A percentile compares a stretch with the other conserved stretches of the same genome.
phyloP scores from a whole-genome alignment of 2,797 vertebrate genomes.

The Coregonus ussuriensis region DNA sequence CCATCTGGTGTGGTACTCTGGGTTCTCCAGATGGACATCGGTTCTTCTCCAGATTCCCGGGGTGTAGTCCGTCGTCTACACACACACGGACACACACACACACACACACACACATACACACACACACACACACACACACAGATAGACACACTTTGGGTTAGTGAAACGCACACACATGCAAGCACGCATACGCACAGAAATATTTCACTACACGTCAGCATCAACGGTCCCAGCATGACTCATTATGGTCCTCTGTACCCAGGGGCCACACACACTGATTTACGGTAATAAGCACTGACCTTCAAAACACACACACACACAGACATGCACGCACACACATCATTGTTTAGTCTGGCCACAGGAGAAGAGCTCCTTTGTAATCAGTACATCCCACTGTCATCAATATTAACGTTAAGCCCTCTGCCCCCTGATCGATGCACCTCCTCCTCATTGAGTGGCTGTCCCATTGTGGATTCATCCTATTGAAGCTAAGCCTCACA shows the following conservation, averaged over 20 bases:
- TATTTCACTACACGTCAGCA: too few species aligned
- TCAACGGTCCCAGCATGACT: too few species aligned
- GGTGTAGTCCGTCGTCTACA: slow-evolving; percentile 83
- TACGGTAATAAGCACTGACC: background rate
- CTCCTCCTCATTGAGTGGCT: background rate
- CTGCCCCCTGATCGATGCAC: background rate
- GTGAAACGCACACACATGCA: slow-evolving; percentile 12
- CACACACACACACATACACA: background rate
- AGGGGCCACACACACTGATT: background rate
- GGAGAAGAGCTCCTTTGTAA: background rate
- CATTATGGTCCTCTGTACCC: too few species aligned
- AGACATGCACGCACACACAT: background rate
- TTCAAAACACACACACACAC: background rate
- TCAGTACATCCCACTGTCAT: background rate
- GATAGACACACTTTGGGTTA: too few species aligned
- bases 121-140: background rate
- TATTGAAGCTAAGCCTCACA: too few species aligned
- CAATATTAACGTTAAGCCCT: background rate
- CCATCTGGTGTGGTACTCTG: slow-evolving; percentile 99
- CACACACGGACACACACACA: slow-evolving; percentile 7
- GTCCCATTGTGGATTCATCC: background rate
- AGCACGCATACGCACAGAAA: background rate
- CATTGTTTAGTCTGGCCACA: background rate
- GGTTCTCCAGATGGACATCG: slow-evolving; percentile 98
- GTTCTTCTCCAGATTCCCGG: slow-evolving; percentile 96